Evolutionary conservation across 2,113 vertebrate species (phyloP), one percentile per base, ranked within the genome.

Genomic region (Hyaena hyaena): DNA sequence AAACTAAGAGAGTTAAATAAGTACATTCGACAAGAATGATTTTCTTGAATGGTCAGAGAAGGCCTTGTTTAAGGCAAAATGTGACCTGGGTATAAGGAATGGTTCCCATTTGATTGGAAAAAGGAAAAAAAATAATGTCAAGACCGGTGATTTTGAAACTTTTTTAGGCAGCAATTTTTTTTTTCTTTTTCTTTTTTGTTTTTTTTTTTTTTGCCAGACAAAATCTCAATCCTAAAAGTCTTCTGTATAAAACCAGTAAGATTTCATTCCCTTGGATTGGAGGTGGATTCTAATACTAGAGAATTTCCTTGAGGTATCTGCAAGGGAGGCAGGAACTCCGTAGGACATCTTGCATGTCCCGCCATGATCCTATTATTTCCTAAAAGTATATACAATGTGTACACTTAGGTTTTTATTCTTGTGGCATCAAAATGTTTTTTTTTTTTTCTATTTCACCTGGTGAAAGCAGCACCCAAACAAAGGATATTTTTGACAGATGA

Each of bases 1-100:
- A 80, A 93, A 35, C n/a, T 39, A 53, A 90, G 55, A 74, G 35
- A 85, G 11, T 19, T 33, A 65, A 35, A 74, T 9, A 76, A 65
- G 19, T 81, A 14, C 7, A 11, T 66, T 95, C 6, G 3, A 15
- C 58, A 93, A 81, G 31, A 26, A 0, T 73, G 17, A 19, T 74
- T 93, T 90, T 74, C 68, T 55, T 48, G 53, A 92, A 76, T 95
- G 21, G 9, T 73, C 88, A 82, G 73, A 66, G 48, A 82, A 85
- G 2, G 24, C 48, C 68, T 79, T 83, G 6, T 86, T 87, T 89
- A 93, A 90, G 69, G 17, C 82, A 81, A 84, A 91, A 39, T 61
- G 58, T 31, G 10, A 80, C 53, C 61, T 71, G n/a, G 5, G 45
- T 15, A 5, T 93, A 77, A 89, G 89, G 45, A 83, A 65, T 66